These are phyloP conservation scores for Anguilla anguilla DNA, from an alignment of 2,797 vertebrate species.

Conservation along the genomic window DNA sequence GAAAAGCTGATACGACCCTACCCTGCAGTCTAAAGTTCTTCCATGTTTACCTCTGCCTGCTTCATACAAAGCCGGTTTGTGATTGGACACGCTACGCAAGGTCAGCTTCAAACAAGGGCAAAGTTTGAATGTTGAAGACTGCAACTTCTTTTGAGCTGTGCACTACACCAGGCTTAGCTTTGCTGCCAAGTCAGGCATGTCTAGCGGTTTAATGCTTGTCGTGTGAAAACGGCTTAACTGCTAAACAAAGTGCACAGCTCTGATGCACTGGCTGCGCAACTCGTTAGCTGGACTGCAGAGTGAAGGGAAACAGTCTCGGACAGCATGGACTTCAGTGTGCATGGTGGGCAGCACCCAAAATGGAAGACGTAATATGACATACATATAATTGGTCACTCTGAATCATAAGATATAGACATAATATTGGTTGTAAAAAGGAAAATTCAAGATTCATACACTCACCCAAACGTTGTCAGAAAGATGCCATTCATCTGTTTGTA, in stretches of 20 bases:
- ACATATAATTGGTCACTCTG: background rate
- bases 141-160: background rate
- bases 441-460: background rate
- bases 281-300: background rate
- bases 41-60: no score
- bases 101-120: no score
- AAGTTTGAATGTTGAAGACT: no score
- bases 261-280: background rate
- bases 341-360: background rate
- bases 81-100: no score
- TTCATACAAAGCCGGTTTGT: no score
- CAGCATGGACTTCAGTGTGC: background rate
- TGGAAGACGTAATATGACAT: background rate
- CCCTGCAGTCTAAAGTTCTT: no score
- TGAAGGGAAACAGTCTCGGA: background rate
- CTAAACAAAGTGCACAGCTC: background rate
- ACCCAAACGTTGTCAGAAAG: conserved; percentile 13
- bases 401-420: background rate
- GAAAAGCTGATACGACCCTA: no score
- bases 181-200: no score
- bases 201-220: no score
- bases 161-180: no score
- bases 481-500: conserved; percentile 8
- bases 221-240: no score
- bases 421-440: no score